Percentiles rank a stretch among this genome's conserved stretches.
Evolutionary conservation across 23 tunicate species (phyloP).

Genomic region (Trididemnum nubilum): DNA sequence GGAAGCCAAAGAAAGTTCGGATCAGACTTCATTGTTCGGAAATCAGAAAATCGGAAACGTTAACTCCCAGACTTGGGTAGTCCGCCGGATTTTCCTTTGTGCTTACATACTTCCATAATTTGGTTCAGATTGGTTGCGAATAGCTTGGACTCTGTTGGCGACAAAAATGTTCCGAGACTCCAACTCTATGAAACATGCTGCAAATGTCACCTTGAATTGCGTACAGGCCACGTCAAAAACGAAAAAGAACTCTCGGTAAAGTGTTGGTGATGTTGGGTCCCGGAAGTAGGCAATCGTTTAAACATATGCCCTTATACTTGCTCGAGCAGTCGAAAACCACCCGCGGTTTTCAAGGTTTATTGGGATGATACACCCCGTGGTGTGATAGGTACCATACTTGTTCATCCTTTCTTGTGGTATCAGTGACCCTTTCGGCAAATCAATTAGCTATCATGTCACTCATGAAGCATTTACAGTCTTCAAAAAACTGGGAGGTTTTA

Average conservation of each 20-base stretch:
- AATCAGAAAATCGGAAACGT: constrained; percentile 14
- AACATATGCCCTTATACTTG: constrained; percentile 5
- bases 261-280: constrained; percentile 8
- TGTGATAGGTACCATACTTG: constrained; percentile 28
- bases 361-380: constrained; percentile 42
- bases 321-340: constrained; percentile 39
- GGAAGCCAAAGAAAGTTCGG: constrained; percentile 49
- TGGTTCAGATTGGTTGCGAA: constrained; percentile 29
- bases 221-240: no score
- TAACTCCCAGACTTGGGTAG: constrained; percentile 39
- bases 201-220: no score
- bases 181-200: background rate
- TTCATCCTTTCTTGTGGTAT: no score
- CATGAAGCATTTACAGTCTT: no score
- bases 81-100: constrained; percentile 48
- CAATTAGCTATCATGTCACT: constrained; percentile 34
- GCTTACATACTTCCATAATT: constrained; percentile 43
- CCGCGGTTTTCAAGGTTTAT: constrained; percentile 27
- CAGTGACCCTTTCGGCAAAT: constrained; percentile 35
- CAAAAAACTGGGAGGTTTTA: background rate
- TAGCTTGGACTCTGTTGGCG: constrained; percentile 53
- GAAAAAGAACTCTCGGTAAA: background rate
- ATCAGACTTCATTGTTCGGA: constrained; percentile 40
- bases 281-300: constrained; percentile 4
- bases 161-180: constrained; percentile 37